These are phyloP conservation scores for Polypedilum vanderplanki DNA, from an alignment of 1,140 invertebrate species.

Conservation along the genomic window DNA sequence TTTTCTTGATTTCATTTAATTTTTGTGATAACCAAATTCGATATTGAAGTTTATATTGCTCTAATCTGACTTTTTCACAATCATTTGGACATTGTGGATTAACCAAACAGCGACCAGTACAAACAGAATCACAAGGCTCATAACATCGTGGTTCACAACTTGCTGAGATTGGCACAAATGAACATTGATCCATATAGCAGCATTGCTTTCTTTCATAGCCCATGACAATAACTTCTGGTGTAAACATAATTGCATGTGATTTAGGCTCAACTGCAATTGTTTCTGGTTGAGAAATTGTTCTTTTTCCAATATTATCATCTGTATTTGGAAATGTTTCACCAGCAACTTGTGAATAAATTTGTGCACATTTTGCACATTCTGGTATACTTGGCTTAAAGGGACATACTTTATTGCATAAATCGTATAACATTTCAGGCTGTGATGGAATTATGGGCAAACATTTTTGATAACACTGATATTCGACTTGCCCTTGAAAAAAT, in stretches of 20 bases:
- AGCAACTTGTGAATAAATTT: neutral
- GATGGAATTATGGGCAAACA: neutral
- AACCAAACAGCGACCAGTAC: neutral
- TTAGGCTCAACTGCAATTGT: neutral
- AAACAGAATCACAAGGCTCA: neutral
- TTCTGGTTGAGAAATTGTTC: neutral
- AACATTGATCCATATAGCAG: neutral
- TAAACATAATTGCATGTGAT: conserved; percentile 5
- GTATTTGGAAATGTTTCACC: neutral
- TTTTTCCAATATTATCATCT: neutral
- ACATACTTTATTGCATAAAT: conserved; percentile 1
- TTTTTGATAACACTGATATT: conserved; percentile 15
- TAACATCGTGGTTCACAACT: neutral
- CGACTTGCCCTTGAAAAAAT: neutral
- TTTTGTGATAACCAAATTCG: neutral
- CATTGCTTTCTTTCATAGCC: neutral
- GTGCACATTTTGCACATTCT: neutral
- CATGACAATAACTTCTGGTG: neutral
- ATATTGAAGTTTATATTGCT: neutral
- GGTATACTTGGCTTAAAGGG: neutral
- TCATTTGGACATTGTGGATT: conserved; percentile 25
- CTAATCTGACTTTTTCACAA: neutral
- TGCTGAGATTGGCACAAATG: neutral
- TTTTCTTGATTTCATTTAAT: conserved; percentile 4
- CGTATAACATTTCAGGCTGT: neutral